Evolutionary conservation across 1,140 invertebrate species (phyloP), one percentile per base, ranked within the genome.

Genomic region (Ditylenchus dipsaci): DNA sequence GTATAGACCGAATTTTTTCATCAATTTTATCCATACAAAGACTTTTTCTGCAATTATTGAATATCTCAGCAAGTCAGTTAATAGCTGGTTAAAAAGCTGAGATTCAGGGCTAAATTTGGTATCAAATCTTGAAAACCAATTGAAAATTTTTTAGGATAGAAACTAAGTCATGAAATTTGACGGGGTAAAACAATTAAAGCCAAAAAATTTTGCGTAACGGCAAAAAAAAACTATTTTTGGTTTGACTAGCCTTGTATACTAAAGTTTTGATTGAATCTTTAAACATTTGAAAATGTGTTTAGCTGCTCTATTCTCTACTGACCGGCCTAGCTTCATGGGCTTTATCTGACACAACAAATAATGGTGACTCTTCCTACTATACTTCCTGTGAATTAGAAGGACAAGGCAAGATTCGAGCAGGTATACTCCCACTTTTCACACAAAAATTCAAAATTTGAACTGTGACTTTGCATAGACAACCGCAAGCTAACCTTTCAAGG

Each of bases 281-380:
- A n/a, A 45, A 45, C n/a, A n/a, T 45, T 13, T n/a, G n/a, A 45
- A 13, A 13, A n/a, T 13, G 3, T 33, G 21, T 79, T 63, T 58
- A 81, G 79, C 53, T 81, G 15, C 67, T 82, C 3, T 81, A 70
- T 60, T 59, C 81, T 17, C 67, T 82, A n/a, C 64, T 82, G 38
- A 63, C 75, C 8, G 70, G 71, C 15, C 68, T 82, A 15, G 80
- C 78, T 21, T 56, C 72, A 21, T 78, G 71, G 69, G 79, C 76
- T n/a, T 58, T 83, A 9, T 71, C 72, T 13, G 81, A 82, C 30
- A 80, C 79, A 19, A 26, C 67, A 13, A 61, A 63, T 15, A 75
- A 83, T 68, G 80, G 80, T 42, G 80, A 82, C 62, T 58, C 71
- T 29, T 75, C 76, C 13, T 67, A 76, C 58, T 82, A 76, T 47